Base-by-base conservation (phyloP, 2,113 vertebrate genomes). In the Fulica atra region DNA sequence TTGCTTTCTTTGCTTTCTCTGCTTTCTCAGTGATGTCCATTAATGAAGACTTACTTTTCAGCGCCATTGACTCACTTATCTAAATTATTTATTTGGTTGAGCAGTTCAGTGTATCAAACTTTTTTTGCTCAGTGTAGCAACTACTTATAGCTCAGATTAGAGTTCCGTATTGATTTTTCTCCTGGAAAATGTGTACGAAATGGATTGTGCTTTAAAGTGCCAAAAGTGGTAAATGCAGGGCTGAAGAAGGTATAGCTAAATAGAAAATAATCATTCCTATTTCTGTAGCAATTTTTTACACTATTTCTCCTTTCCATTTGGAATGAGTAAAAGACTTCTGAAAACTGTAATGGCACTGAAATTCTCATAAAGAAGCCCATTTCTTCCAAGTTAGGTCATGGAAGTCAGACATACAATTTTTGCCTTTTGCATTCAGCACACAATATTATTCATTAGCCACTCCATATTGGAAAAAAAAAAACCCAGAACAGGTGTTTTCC, bases 1-100 rank as follows among this genome's bases (percentile, higher is more conserved):
- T 96, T 95, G 81, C 96, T 53, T 53, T 53, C 51, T 53, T 56
- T 95, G 83, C 95, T 53, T 53, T 53, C 51, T 53, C 33, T 94
- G 95, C 91, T 94, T 86, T 94, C 54, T 51, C 83, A 79, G 73
- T 97, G 83, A 96, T 89, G 94, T 91, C 93, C 91, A 87, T 96
- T 96, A 96, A 96, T 94, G 81, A 96, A 96, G 95, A 88, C 92
- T 92, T 96, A 93, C 88, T 96, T 94, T 96, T 82, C 93, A 91
- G 77, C 13, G 0, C 88, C 93, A 89, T 54, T 96, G 92, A 95
- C 82, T 95, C 80, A 71, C 93, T 94, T 95, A 93, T 9, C 93
- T 97, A 94, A 96, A 97, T 97, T 94, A 96, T 96, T 96, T 94
- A 96, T 94, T 96, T 94, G 86, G 44, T 91, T 85, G 91, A 96